A percentile compares a stretch with the other conserved stretches of the same genome.
Conservation (phyloP, 2,797 vertebrate genomes). For the Diceros bicornis region DNA sequence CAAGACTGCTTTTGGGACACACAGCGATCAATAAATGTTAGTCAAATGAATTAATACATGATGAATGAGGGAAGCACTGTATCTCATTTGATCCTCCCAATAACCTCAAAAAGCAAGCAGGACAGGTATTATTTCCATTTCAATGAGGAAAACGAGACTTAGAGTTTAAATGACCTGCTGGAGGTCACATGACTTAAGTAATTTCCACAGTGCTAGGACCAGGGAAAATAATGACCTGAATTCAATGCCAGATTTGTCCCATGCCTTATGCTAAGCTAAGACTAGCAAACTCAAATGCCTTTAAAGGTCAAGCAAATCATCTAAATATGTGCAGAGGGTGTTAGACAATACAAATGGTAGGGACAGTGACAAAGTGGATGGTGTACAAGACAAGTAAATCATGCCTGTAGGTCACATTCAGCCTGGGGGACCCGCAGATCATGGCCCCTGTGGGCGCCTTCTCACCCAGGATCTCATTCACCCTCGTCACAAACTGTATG, state of each 20-base stretch:
- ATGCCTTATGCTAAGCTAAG: background rate
- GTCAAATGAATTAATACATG: background rate
- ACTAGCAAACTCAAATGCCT: background rate
- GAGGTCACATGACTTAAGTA: background rate
- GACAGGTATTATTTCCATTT: background rate
- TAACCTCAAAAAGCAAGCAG: constrained; percentile 13
- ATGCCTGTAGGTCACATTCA: background rate
- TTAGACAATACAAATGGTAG: background rate
- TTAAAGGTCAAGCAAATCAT: background rate
- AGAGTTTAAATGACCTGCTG: background rate
- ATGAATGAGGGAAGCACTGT: background rate
- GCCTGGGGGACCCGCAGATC: background rate
- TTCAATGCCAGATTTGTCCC: constrained; percentile 31
- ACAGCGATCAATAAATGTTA: background rate
- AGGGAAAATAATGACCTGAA: background rate
- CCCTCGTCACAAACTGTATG: background rate
- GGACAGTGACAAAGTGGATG: background rate
- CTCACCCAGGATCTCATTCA: background rate
- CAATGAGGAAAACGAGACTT: constrained; percentile 47
- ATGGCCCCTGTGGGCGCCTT: background rate
- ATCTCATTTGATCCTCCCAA: background rate
- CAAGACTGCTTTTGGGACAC: background rate
- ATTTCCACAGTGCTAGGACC: background rate
- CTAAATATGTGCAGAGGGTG: background rate
- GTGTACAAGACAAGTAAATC: background rate